Evolutionary conservation across 2,888 invertebrate genomes (phyloP), one percentile per base, ranked within the genome.

Genomic region (Drosophila meridionalis): DNA sequence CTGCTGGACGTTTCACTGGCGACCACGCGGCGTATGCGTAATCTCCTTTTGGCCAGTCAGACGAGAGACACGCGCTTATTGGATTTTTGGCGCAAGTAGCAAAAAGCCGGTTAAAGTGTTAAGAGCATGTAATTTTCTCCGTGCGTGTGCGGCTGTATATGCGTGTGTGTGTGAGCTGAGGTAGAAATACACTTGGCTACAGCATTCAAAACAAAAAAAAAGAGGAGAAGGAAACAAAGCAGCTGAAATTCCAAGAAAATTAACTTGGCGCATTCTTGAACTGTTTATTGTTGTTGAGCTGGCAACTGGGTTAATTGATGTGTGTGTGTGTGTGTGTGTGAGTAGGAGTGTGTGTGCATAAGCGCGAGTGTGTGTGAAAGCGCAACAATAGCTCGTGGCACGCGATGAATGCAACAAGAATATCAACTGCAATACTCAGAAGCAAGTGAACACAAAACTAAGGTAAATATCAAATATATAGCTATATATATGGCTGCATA

Each of bases 101-200:
- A 73, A 82, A 78, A 85, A 86, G 88, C 85, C 85, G 85, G 85
- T 76, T 88, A 68, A 86, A 82, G 82, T 83, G 86, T 69, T 69
- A 71, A 64, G 43, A 67, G 45, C 48, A 43, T 65, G 71, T 76
- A 50, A 28, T 47, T 53, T 62, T 47, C 48, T 59, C 40, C 48
- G 40, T 57, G 48, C 62, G 14, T 9, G 45, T 12, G 26, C 48
- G 40, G 56, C 43, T 42, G 59, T 50, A 38, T 30, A 55, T 38
- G 20, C 32, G 32, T 58, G 36, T 59, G 20, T 69, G 62, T 53
- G 60, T 70, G 64, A 53, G 65, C 55, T 67, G 28, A 50, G 69
- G 62, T 67, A 53, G 61, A 56, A 56, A 76, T 32, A 56, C 43
- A 67, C 60, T 72, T 73, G 58, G 68, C 80, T 71, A 68, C 57